Base-by-base conservation (phyloP, 1,140 invertebrate genomes). In the Ceratosolen solmsi region DNA sequence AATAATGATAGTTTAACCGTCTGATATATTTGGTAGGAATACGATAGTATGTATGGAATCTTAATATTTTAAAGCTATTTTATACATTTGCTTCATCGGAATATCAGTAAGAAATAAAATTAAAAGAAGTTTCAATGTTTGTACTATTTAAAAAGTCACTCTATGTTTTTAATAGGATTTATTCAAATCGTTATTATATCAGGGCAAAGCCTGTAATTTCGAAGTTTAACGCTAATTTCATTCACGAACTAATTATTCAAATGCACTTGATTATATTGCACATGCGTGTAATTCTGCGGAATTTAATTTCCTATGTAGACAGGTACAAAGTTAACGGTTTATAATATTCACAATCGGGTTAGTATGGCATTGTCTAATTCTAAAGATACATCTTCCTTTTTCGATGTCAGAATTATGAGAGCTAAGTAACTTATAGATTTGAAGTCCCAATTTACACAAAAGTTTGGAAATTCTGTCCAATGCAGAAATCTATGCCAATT, bases 361-460 rank as follows among this genome's bases (percentile, higher is more conserved):
- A 58, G 33, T 5, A 65, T 49, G 25, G 25, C 25, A 3, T 41
- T 46, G 56, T 76, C 33, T 54, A 41, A 25, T 74, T 56, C 9
- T 22, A 25, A 25, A 75, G 2, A 17, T 58, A 36, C 25, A 63
- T 25, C 41, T 63, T 25, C 25, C 41, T 63, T 25, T 36, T 30
- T 51, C 27, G 22, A 9, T n/a, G 13, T 8, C 17, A 46, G 60
- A 80, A 72, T 72, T 60, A 73, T 73, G 60, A 68, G 20, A 51
- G n/a, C 70, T 38, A 74, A 49, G 63, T 51, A 38, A 80, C 56
- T 54, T 11, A 27, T 73, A 70, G 73, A 80, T 63, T 70, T 70
- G 27, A 30, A n/a, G 0, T 13, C 9, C 7, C 36, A 13, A 25
- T 46, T 56, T 70, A 33, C 4, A 70, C 65, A 2, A 20, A 3